A percentile compares a stretch with the other conserved stretches of the same genome.
phyloP scores from a whole-genome alignment of 2,113 vertebrate genomes.

The Chionomys nivalis region DNA sequence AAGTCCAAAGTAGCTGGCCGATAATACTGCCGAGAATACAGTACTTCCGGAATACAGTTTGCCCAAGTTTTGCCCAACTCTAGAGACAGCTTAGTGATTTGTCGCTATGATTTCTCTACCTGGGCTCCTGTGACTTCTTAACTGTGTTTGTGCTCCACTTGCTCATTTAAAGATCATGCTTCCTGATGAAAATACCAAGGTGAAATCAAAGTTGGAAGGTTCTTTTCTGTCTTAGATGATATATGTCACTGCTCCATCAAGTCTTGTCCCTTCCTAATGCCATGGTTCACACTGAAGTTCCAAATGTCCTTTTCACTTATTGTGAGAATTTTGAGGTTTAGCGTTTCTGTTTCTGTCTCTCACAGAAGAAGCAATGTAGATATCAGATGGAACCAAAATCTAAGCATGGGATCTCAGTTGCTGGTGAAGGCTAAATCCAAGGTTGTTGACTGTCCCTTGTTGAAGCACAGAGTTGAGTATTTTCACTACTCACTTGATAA shows the following conservation, averaged over 20 bases:
- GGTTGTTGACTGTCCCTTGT: not conserved
- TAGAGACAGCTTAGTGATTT: not conserved
- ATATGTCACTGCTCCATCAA: not conserved
- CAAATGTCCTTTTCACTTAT: not conserved
- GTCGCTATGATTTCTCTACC: not conserved
- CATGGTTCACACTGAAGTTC: not conserved
- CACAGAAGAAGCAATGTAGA: not conserved
- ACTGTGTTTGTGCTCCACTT: not conserved
- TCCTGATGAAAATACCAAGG: not conserved
- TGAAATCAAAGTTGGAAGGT: not conserved
- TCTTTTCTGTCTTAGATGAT: not conserved
- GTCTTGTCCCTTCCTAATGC: not conserved
- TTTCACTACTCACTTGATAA: constrained; percentile 37
- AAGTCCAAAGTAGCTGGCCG: not conserved
- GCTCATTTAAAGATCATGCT: constrained; percentile 7
- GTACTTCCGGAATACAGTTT: constrained; percentile 15
- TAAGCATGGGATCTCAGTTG: not conserved
- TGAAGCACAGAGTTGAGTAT: not conserved
- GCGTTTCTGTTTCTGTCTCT: not conserved
- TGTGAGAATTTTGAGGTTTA: not conserved
- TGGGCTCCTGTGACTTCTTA: constrained; percentile 4
- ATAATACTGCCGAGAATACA: not conserved
- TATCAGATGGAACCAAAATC: not conserved
- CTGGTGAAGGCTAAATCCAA: not conserved
- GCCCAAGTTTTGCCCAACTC: not conserved